Percentiles rank a stretch among this genome's conserved stretches.
Evolutionary conservation across 2,888 invertebrate species (phyloP).

Genomic region (Caenorhabditis sp.): DNA sequence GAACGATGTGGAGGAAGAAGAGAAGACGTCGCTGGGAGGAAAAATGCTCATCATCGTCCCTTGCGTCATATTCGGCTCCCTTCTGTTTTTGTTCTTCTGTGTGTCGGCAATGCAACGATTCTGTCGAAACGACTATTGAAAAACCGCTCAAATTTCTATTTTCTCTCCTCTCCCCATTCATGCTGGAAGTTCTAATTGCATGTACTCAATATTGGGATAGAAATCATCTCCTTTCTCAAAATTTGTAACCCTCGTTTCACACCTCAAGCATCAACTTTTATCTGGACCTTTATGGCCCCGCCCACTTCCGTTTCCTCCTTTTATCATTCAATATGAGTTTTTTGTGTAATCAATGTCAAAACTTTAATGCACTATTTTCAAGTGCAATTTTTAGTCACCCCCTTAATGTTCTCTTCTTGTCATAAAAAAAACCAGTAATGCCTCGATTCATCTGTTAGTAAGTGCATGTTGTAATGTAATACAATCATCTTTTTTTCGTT

Average conservation of each 20-base stretch:
- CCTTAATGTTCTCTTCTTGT: constrained; percentile 20
- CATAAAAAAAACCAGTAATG: constrained; percentile 44
- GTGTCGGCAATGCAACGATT: constrained; percentile 72
- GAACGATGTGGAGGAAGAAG: constrained; percentile 68
- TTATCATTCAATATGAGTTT: background rate
- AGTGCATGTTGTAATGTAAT: constrained; percentile 53
- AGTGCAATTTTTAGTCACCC: constrained; percentile 11
- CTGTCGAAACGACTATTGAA: constrained; percentile 66
- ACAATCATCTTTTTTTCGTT: constrained; percentile 11
- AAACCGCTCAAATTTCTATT: background rate
- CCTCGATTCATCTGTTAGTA: constrained; percentile 39
- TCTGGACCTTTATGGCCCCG: background rate
- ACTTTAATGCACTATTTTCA: constrained; percentile 4
- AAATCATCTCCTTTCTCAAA: background rate
- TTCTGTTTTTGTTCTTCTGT: constrained; percentile 72
- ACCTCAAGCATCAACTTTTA: constrained; percentile 1
- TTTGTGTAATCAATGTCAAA: constrained; percentile 1
- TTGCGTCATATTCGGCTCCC: constrained; percentile 65
- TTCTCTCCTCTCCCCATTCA: too few relatives aligned
- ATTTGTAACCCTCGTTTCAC: background rate
- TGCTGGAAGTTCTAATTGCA: background rate
- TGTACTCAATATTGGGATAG: background rate
- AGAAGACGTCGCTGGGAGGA: constrained; percentile 64
- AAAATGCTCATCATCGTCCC: constrained; percentile 72
- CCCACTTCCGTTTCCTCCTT: background rate